phyloP scores from a whole-genome alignment of 2,113 vertebrate genomes.

The Crotalus horridus region DNA sequence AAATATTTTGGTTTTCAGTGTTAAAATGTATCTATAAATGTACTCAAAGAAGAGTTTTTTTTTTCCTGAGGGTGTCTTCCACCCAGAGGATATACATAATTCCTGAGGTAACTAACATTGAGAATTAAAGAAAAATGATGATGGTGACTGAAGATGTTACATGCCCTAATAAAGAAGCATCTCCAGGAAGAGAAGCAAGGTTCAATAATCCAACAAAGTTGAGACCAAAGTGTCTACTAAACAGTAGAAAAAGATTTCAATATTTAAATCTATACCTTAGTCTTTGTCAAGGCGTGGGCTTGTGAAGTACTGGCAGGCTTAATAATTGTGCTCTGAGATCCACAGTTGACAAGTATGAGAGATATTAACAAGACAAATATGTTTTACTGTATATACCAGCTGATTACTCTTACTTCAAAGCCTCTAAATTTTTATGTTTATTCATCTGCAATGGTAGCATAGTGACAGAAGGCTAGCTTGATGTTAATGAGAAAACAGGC shows the following conservation, averaged over 20 bases:
- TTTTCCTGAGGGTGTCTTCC: conserved; percentile 58
- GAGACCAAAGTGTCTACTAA: conserved; percentile 58
- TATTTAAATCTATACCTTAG: conserved; percentile 39
- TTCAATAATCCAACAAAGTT: conserved; percentile 32
- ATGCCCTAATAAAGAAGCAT: background rate
- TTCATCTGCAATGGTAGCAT: conserved; percentile 24
- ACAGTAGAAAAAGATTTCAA: conserved; percentile 38
- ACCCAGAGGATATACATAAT: conserved; percentile 56
- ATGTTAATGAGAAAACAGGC: conserved; percentile 10
- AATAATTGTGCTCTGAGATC: conserved; percentile 51
- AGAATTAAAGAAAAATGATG: background rate
- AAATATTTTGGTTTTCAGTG: conserved; percentile 68
- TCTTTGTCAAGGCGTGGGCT: background rate
- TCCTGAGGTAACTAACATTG: conserved; percentile 4
- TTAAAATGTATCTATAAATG: conserved; percentile 73
- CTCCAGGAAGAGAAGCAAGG: background rate
- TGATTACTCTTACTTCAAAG: conserved; percentile 57
- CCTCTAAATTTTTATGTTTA: conserved; percentile 52
- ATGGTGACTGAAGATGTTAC: background rate
- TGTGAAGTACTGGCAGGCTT: conserved; percentile 19
- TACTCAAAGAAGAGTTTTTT: conserved; percentile 62
- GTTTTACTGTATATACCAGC: conserved; percentile 42
- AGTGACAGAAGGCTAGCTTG: conserved; percentile 36
- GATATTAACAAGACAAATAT: conserved; percentile 59
- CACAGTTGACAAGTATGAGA: conserved; percentile 48